A percentile compares a stretch with the other conserved stretches of the same genome.
These are phyloP conservation scores for Gastrophryne carolinensis DNA, from an alignment of 2,797 vertebrate genomes.

Conservation along the genomic window DNA sequence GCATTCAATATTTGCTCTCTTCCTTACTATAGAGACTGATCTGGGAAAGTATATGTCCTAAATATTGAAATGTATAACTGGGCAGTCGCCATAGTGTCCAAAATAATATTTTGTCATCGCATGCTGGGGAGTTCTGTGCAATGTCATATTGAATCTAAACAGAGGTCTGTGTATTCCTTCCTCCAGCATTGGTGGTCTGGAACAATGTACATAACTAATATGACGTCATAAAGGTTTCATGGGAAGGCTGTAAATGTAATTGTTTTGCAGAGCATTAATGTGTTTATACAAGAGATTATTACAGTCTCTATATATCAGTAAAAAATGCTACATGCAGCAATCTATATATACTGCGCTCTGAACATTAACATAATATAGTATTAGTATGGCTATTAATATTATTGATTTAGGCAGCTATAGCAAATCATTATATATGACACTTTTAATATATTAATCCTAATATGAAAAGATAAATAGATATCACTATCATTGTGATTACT, in stretches of 20 bases:
- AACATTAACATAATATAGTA: no score
- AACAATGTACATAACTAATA: constrained; percentile 35
- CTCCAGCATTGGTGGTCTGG: constrained; percentile 15
- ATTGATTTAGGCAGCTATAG: no score
- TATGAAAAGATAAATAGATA: no score
- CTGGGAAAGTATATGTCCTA: background rate
- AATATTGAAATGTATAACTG: background rate
- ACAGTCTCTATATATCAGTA: background rate
- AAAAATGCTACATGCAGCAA: background rate
- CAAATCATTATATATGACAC: no score
- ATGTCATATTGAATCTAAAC: background rate
- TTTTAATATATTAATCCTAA: no score
- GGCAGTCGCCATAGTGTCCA: constrained; percentile 12
- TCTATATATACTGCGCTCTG: no score
- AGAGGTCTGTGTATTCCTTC: background rate
- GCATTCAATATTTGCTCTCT: no score
- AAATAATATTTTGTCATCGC: constrained; percentile 22
- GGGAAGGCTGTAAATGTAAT: background rate
- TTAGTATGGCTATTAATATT: no score
- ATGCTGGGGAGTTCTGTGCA: background rate
- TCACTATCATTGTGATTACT: no score
- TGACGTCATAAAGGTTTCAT: constrained; percentile 15
- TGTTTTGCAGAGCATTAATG: background rate
- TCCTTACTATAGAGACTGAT: background rate
- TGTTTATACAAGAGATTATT: constrained; percentile 26